Evolutionary conservation across 2,113 vertebrate species (phyloP), one percentile per base, ranked within the genome.

Genomic region (Chloropsis cyanopogon): DNA sequence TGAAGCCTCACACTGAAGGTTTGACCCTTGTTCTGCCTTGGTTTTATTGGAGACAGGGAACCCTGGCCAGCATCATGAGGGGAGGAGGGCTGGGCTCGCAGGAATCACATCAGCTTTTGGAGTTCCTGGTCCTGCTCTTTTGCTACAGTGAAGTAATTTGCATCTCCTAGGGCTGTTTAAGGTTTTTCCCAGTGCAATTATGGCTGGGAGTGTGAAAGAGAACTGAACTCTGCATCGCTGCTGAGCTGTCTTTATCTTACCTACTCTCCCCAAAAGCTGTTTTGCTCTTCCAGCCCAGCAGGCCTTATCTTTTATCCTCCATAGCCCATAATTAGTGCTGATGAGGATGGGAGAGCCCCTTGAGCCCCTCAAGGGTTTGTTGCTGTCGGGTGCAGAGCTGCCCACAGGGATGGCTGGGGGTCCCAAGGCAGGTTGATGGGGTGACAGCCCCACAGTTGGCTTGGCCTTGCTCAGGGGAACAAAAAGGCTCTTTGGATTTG

Each of bases 61-160:
- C 24, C 20, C 37, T 49, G 54, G 31, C 59, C 4, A 6, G 23
- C 12, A 11, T 10, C 42, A 12, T 0, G 4, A 6, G 4, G 26
- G 29, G 22, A 87, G 69, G 16, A 39, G 28, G 22, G 22, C 33
- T 80, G 49, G 37, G 31, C 21, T 90, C 24, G 7, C 31, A 20
- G 79, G 47, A 47, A 22, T 60, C 18, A 7, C 82, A 28, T 47
- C 59, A 28, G 22, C 24, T 75, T 50, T 49, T 0, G 0, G 63
- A 6, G 2, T 21, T 88, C 46, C 46, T 69, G 41, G 7, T 78
- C 52, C 35, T 53, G 52, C 26, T 71, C 47, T 54, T 2, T 21
- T 60, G 41, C 47, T 77, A 2, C 31, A 63, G 5, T 8, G 80
- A 52, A 78, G 37, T 6, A 39, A 29, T 68, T 68, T 47, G 6